Conservation (phyloP, 2,797 vertebrate genomes). For the Neostethus bicornis region DNA sequence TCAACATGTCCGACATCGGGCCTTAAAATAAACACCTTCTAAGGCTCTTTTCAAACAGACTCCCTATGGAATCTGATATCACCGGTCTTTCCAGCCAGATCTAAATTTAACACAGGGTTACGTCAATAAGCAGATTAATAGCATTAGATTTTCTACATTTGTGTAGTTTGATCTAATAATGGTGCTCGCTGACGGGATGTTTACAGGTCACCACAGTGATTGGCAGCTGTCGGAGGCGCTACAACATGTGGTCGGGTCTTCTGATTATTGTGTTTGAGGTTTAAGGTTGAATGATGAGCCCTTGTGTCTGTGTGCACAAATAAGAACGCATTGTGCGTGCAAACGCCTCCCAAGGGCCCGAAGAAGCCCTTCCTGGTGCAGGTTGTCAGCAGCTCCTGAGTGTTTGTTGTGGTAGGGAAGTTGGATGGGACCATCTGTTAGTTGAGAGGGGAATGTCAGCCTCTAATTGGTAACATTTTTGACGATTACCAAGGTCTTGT, state of each 20-base stretch:
- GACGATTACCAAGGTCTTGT: too few species aligned
- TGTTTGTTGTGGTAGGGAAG: conserved; percentile 74
- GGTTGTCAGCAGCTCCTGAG: conserved; percentile 70
- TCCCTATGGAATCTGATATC: conserved; percentile 69
- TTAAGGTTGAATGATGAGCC: conserved; percentile 72
- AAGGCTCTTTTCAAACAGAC: conserved; percentile 61
- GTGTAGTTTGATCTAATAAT: conserved; percentile 74
- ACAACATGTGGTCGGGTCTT: conserved; percentile 58
- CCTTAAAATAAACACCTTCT: conserved; percentile 73
- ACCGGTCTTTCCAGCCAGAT: conserved; percentile 58
- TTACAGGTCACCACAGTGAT: conserved; percentile 67
- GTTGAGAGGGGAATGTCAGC: conserved; percentile 42
- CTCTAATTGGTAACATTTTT: too few species aligned
- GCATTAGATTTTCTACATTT: conserved; percentile 73
- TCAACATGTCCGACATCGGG: conserved; percentile 57
- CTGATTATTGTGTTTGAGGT: conserved; percentile 76
- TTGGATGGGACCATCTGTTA: conserved; percentile 70
- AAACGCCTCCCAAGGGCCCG: conserved; percentile 33
- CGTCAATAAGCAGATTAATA: conserved; percentile 74
- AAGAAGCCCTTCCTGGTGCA: conserved; percentile 48
- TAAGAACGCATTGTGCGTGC: conserved; percentile 29
- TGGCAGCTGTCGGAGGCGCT: conserved; percentile 73
- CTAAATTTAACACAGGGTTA: conserved; percentile 69
- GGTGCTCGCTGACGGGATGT: conserved; percentile 55
- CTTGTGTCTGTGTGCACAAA: conserved; percentile 38